phyloP scores from a whole-genome alignment of 2,797 vertebrate species.

The Anguilla pacifica region DNA sequence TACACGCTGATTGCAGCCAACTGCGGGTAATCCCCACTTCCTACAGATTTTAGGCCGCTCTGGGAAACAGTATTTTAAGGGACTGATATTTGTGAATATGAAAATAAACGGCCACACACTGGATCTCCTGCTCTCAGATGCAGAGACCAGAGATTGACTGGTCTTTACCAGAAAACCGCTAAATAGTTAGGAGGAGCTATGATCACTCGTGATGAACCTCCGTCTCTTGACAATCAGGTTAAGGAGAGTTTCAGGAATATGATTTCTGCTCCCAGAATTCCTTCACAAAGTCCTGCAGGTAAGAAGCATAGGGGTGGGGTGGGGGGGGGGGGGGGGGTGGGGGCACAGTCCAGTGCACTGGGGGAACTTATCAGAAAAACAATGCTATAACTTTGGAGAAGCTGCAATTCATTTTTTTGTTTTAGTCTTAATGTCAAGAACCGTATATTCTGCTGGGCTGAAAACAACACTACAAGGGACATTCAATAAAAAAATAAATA shows the following conservation, averaged over 20 bases:
- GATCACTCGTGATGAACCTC: neutral
- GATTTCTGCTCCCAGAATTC: neutral
- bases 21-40: neutral
- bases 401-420: too few relatives aligned
- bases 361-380: too few relatives aligned
- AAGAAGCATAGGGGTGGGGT: too few relatives aligned
- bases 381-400: too few relatives aligned
- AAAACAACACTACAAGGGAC: too few relatives aligned
- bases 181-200: too few relatives aligned
- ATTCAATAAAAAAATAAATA: too few relatives aligned
- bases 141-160: neutral
- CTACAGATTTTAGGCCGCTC: neutral
- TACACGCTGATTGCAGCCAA: neutral
- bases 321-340: too few relatives aligned
- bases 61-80: neutral
- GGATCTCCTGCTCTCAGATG: neutral
- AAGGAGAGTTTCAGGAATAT: neutral
- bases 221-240: neutral
- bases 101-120: neutral
- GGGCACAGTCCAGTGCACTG: too few relatives aligned
- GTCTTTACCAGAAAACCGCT: neutral
- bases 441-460: too few relatives aligned
- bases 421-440: too few relatives aligned
- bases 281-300: neutral
- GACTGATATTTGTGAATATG: neutral